Base-by-base conservation (phyloP, 2,888 invertebrate species). In the Apodemia zela region DNA sequence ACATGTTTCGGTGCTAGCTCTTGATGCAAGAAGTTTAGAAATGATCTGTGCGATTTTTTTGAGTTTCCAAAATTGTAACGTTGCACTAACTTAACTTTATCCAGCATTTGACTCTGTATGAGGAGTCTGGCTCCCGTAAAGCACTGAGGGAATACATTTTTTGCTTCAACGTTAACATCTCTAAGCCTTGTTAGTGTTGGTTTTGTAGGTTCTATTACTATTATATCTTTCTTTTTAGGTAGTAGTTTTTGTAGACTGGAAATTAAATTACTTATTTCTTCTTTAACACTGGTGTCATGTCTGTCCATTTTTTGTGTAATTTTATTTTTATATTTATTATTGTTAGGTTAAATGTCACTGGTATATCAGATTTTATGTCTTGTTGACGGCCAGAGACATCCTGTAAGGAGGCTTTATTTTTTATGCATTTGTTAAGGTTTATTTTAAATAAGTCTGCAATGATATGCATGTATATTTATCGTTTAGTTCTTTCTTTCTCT, bases 61-160 rank as follows among this genome's bases (percentile, higher is more conserved):
- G 86, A 75, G 67, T 80, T 85, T 3, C 88, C 88, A 64, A 80
- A 89, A 69, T 84, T 87, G 73, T 91, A 91, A 60, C 89, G 83
- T 71, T 91, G 91, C 21, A 85, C 79, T 17, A 91, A 69, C 67
- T 84, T 89, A 45, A 91, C 85, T 65, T 80, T 87, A 61, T 89
- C 82, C 73, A 87, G 72, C 62, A 90, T 73, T 68, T 87, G 85
- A 59, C 89, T 76, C 61, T 85, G 69, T 29, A 90, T 74, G 10
- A 83, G 72, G 17, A 90, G 75, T 70, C 80, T 87, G 21, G 90
- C 83, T 38, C 91, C 91, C 63, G 84, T 77, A 68, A 91, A 91
- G 69, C 90, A 91, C 70, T 77, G 77, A 11, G 91, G 91, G 65
- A 91, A 91, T 10, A 89, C 86, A 67, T 71, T 82, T 66, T 91